Percentiles rank a stretch among this genome's conserved stretches.
phyloP scores from a whole-genome alignment of 1,140 invertebrate species.

The Cylas formicarius region DNA sequence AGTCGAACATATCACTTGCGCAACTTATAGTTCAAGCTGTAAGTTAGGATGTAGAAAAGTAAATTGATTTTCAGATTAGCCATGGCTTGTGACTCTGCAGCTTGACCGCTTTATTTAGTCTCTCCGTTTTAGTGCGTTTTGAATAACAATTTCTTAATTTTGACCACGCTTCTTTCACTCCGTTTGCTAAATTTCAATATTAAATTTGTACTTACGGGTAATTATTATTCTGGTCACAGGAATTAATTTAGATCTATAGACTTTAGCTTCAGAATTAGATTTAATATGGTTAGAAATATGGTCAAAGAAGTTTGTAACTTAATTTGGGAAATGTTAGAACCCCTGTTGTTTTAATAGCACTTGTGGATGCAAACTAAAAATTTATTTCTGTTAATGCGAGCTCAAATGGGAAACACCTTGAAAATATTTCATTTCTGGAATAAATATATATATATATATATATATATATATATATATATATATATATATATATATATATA shows the following conservation, averaged over 20 bases:
- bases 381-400: no score
- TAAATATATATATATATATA: no score
- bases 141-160: constrained; percentile 3
- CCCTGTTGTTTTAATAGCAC: no score
- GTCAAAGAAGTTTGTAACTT: constrained; percentile 2
- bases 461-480: no score
- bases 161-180: constrained; percentile 3
- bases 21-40: no score
- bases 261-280: constrained; percentile 5
- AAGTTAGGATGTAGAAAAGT: no score
- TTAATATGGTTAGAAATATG: constrained; percentile 2
- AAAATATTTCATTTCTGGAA: no score
- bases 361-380: no score
- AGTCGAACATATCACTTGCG: no score
- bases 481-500: no score
- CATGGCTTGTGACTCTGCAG: neutral
- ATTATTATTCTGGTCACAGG: neutral
- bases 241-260: constrained; percentile 7
- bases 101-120: constrained; percentile 2
- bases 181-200: neutral
- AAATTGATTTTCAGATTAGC: constrained; percentile 2
- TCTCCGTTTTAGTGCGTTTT: constrained; percentile 1
- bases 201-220: neutral
- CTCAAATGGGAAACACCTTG: no score
- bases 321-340: constrained; percentile 1